Percentiles rank a stretch among this genome's conserved stretches.
Conservation (phyloP, 2,888 invertebrate species). For the Camptogramma bilineatum region DNA sequence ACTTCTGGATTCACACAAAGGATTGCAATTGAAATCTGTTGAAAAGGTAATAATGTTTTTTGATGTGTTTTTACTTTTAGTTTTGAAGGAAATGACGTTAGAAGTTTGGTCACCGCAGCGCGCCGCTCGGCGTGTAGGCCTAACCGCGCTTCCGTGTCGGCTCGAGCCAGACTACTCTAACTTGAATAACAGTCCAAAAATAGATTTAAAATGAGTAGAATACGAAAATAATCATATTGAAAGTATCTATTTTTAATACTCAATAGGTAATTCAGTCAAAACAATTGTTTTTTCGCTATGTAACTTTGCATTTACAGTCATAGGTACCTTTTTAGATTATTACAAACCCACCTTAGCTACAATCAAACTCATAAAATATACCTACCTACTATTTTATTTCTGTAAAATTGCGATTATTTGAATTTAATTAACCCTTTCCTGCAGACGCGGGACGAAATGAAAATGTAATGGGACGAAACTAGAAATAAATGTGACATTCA, state of each 20-base stretch:
- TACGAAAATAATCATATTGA: background rate
- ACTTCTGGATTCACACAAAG: conserved; percentile 69
- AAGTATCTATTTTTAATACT: background rate
- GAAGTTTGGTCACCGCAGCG: conserved; percentile 23
- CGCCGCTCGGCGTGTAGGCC: conserved; percentile 52
- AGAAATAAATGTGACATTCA: too few relatives aligned
- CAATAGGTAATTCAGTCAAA: background rate
- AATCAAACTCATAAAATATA: too few relatives aligned
- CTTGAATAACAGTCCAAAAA: conserved; percentile 1
- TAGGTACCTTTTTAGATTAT: too few relatives aligned
- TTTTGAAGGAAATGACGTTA: conserved; percentile 42
- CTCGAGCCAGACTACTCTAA: background rate
- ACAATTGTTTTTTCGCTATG: background rate
- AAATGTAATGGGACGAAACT: too few relatives aligned
- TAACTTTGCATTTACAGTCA: too few relatives aligned
- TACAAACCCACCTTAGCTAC: too few relatives aligned
- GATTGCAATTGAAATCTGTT: conserved; percentile 66
- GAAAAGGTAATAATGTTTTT: conserved; percentile 65
- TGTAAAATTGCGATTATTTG: too few relatives aligned
- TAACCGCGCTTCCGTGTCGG: conserved; percentile 45
- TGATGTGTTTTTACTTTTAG: conserved; percentile 27
- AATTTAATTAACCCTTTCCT: too few relatives aligned
- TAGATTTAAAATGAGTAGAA: background rate
- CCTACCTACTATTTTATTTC: too few relatives aligned
- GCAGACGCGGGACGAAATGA: too few relatives aligned